Evolutionary conservation across 2,888 invertebrate genomes (phyloP).

Genomic region (Micoletzkya japonica): DNA sequence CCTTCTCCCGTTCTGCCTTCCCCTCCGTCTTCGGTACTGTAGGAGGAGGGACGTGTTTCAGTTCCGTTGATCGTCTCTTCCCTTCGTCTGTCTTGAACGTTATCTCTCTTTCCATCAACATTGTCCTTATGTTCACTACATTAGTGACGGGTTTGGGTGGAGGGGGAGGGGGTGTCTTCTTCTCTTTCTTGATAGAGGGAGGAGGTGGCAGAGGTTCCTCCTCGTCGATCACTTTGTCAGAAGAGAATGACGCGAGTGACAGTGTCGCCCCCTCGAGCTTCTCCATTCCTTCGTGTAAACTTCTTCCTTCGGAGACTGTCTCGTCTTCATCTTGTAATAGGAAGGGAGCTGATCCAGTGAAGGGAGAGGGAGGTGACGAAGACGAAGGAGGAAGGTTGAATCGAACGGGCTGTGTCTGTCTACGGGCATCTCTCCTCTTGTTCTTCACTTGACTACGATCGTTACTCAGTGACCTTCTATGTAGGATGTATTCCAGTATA

Average conservation of each 20-base stretch:
- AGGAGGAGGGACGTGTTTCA: slow-evolving; percentile 4
- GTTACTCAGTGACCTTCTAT: slow-evolving; percentile 51
- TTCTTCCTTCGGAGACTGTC: slow-evolving; percentile 44
- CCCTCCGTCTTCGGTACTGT: background rate
- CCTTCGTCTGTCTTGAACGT: slow-evolving; percentile 9
- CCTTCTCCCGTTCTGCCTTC: background rate
- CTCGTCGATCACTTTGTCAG: slow-evolving; percentile 34
- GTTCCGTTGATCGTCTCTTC: background rate
- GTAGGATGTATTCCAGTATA: slow-evolving; percentile 56
- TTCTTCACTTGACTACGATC: slow-evolving; percentile 41
- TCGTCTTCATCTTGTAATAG: slow-evolving; percentile 47
- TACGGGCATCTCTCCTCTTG: slow-evolving; percentile 64
- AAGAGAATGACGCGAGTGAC: slow-evolving; percentile 35
- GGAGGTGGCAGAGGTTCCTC: slow-evolving; percentile 51
- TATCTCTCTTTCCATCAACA: slow-evolving; percentile 24
- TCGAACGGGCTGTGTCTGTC: slow-evolving; percentile 62
- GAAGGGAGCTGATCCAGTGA: slow-evolving; percentile 45
- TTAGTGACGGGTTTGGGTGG: slow-evolving; percentile 41
- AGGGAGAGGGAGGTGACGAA: slow-evolving; percentile 35
- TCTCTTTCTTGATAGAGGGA: slow-evolving; percentile 31
- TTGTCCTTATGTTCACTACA: slow-evolving; percentile 18
- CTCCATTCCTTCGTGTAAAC: slow-evolving; percentile 53
- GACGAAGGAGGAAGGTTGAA: slow-evolving; percentile 44
- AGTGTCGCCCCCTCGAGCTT: slow-evolving; percentile 39
- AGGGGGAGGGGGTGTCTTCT: slow-evolving; percentile 45